Conservation (phyloP, 1,140 invertebrate genomes). For the Lordiphosa mommai region DNA sequence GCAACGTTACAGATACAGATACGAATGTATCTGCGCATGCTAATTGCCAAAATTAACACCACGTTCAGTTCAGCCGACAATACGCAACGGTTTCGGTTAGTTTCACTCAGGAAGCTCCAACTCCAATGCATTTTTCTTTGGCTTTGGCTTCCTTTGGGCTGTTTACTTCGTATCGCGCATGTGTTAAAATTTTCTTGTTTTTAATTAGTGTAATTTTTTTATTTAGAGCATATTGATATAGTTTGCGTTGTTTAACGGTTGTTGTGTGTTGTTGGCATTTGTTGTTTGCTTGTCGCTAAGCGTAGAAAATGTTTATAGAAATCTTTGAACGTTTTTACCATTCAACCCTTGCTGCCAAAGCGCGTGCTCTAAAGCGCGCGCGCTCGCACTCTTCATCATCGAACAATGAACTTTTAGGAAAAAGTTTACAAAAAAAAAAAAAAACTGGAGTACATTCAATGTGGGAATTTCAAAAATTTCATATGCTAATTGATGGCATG, state of each 20-base stretch:
- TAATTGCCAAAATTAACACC: constrained; percentile 79
- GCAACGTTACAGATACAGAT: constrained; percentile 67
- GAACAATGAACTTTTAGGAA: constrained; percentile 38
- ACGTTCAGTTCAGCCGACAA: constrained; percentile 36
- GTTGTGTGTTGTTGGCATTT: constrained; percentile 45
- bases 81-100: constrained; percentile 63
- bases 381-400: constrained; percentile 15
- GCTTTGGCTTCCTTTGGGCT: constrained; percentile 13
- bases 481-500: constrained; percentile 46
- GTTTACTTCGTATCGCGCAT: constrained; percentile 23
- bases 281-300: constrained; percentile 38
- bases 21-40: constrained; percentile 54
- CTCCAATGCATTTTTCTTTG: constrained; percentile 31
- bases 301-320: constrained; percentile 67
- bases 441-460: constrained; percentile 31
- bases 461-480: constrained; percentile 45
- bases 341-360: constrained; percentile 34
- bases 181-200: constrained; percentile 77
- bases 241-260: constrained; percentile 77
- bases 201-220: constrained; percentile 79
- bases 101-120: constrained; percentile 52
- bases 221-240: constrained; percentile 79
- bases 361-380: constrained; percentile 19
- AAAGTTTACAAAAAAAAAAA: constrained; percentile 21
- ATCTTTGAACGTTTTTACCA: constrained; percentile 32